These are phyloP conservation scores for Ernsta delagoae DNA, from an alignment of 2,888 invertebrate species.

Conservation along the genomic window DNA sequence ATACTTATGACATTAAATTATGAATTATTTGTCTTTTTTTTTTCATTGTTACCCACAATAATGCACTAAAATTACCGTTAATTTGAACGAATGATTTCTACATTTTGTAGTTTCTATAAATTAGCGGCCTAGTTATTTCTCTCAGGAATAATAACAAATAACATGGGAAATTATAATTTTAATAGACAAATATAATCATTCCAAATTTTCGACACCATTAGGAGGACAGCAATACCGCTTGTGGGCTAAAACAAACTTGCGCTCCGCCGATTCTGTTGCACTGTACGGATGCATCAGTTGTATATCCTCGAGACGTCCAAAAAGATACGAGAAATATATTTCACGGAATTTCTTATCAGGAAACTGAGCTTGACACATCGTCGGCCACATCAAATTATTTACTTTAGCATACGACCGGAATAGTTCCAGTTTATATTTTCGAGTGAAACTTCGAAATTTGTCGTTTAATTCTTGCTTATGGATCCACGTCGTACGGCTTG, in stretches of 20 bases:
- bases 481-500: constrained; percentile 59
- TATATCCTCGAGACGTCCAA: constrained; percentile 57
- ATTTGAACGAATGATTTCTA: too few species aligned
- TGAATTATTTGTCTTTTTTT: constrained; percentile 61
- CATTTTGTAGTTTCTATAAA: too few species aligned
- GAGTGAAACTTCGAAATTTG: constrained; percentile 56
- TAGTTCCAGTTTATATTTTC: constrained; percentile 56
- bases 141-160: background rate
- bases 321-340: constrained; percentile 72
- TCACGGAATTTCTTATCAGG: constrained; percentile 75
- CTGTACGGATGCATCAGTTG: constrained; percentile 67
- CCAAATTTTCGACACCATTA: constrained; percentile 50
- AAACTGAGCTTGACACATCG: constrained; percentile 69
- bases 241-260: constrained; percentile 49
- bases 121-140: too few species aligned
- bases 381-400: constrained; percentile 69
- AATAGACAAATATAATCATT: constrained; percentile 14
- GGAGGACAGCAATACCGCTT: constrained; percentile 63
- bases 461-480: constrained; percentile 61
- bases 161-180: background rate
- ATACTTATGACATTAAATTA: constrained; percentile 81
- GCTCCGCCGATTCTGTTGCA: constrained; percentile 51
- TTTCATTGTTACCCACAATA: constrained; percentile 51
- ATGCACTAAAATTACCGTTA: too few species aligned
- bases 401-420: constrained; percentile 61